A percentile compares a stretch with the other conserved stretches of the same genome.
These are phyloP conservation scores for Yasuhikotakia modesta DNA, from an alignment of 2,797 vertebrate genomes.

Conservation along the genomic window DNA sequence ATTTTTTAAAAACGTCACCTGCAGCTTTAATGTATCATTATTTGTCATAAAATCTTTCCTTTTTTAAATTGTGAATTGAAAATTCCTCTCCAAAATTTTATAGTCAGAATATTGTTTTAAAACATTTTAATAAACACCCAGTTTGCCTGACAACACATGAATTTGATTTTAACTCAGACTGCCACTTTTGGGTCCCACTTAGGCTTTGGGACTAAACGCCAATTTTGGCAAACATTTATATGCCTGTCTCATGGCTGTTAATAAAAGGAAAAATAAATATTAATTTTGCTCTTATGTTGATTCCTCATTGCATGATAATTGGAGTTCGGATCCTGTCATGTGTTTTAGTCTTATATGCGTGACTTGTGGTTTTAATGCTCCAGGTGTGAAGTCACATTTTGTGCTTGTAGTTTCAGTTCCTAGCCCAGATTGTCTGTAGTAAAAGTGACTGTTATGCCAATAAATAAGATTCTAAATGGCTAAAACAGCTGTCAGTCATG, in stretches of 20 bases:
- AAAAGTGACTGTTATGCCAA: constrained; percentile 63
- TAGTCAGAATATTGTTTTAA: too few relatives aligned
- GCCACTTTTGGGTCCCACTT: background rate
- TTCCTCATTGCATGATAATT: constrained; percentile 38
- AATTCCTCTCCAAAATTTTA: too few relatives aligned
- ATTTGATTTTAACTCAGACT: too few relatives aligned
- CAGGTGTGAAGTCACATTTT: constrained; percentile 65
- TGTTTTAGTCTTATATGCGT: constrained; percentile 46
- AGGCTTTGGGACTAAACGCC: background rate
- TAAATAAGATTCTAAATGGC: constrained; percentile 64
- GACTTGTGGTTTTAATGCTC: constrained; percentile 55
- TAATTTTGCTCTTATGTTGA: constrained; percentile 42
- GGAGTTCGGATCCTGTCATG: constrained; percentile 43
- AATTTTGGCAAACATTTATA: background rate
- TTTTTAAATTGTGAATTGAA: too few relatives aligned
- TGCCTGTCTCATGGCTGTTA: background rate
- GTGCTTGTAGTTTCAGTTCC: constrained; percentile 52
- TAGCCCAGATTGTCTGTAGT: constrained; percentile 60
- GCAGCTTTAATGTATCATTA: too few relatives aligned
- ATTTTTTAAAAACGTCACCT: too few relatives aligned
- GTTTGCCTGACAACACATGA: too few relatives aligned
- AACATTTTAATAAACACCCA: too few relatives aligned
- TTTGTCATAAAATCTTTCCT: too few relatives aligned
- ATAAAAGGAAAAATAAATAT: constrained; percentile 8
- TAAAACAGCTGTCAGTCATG: constrained; percentile 74